Base-by-base conservation (phyloP, 2,888 invertebrate species). In the Ptilodon capucinus region DNA sequence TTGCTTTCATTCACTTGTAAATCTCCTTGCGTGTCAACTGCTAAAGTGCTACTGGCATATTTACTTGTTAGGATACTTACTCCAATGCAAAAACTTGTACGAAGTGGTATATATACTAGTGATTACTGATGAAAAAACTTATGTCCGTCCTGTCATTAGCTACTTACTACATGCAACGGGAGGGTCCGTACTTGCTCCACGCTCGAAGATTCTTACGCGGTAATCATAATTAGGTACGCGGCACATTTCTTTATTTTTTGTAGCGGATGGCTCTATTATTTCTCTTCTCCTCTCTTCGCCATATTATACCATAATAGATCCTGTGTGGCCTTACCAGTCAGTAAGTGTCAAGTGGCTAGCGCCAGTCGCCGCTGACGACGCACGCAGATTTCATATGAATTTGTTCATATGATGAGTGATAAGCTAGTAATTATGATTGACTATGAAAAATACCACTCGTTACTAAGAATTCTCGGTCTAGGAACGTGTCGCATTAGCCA, bases 361-460 rank as follows among this genome's bases (percentile, higher is more conserved):
- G 73, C 76, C 74, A 62, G 51, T 46, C 50, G 55, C 40, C 68
- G 87, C 86, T 87, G 84, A 86, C 80, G 57, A 18, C 44, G 82
- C 84, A 69, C 48, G 55, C 57, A 60, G 66, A 79, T 68, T 87
- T 87, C 85, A 71, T 70, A 76, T 70, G 82, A 86, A 86, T 76
- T 75, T 63, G 73, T 73, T 75, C 74, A 76, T 77, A 73, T 67
- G 76, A 79, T 81, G 72, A 77, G 70, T 62, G 74, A 70, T 70
- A 74, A 72, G 64, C 68, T 73, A 71, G 58, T 57, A 68, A 69
- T 75, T 76, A 72, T 75, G 74, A 72, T 74, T 75, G 59, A 74
- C 70, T 75, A 75, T 72, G 62, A 64, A 76, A 79, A 79, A 70
- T 68, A 76, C 58, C 64, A 66, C 64, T 57, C 53, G 62, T 72